These are phyloP conservation scores for Promerops cafer DNA, from an alignment of 2,113 vertebrate species.

Conservation along the genomic window DNA sequence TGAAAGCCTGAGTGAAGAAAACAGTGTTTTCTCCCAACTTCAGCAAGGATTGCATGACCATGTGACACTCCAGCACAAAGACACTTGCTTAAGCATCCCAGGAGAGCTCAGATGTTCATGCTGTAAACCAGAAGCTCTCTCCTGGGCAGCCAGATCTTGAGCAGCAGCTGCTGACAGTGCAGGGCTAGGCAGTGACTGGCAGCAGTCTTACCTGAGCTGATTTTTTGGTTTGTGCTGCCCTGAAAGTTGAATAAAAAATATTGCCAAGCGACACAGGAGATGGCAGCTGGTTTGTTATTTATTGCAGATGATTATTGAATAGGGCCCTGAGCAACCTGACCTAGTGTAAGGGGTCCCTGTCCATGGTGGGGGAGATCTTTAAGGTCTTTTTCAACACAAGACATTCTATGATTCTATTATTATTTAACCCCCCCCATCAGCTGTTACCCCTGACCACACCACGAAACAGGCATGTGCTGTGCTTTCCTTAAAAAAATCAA, in stretches of 20 bases:
- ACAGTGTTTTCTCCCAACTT: not conserved
- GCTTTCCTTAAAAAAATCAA: not conserved
- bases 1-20: not conserved
- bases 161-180: not conserved
- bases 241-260: not conserved
- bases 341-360: not conserved
- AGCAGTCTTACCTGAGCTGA: not conserved
- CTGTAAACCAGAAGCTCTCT: not conserved
- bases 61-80: not conserved
- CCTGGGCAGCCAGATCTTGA: not conserved
- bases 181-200: not conserved
- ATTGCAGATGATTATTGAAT: not conserved
- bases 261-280: not conserved
- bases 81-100: not conserved
- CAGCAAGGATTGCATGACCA: not conserved
- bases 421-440: not conserved
- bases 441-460: not conserved
- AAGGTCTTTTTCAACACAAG: not conserved
- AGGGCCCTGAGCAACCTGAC: not conserved
- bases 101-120: not conserved
- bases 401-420: not conserved
- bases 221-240: not conserved
- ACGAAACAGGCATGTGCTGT: not conserved
- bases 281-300: not conserved
- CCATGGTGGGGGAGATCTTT: rapidly evolving